Conservation (phyloP, 2,797 vertebrate species). For the Nasua narica region DNA sequence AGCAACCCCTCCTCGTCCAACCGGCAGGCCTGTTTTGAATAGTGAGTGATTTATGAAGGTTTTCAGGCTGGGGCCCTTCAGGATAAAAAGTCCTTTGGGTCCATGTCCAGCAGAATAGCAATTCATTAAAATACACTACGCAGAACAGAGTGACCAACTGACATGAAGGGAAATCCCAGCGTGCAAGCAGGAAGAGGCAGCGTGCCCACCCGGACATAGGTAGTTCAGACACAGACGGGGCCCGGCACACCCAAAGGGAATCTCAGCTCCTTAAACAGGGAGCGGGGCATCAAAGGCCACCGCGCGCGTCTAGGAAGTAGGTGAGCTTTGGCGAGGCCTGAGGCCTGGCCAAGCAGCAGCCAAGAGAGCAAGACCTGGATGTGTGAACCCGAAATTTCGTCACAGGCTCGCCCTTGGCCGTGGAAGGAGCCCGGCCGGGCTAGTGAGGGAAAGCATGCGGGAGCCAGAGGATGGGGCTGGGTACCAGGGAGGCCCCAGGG, state of each 20-base stretch:
- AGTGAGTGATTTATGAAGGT: slow-evolving; percentile 4
- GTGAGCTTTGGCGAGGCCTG: background rate
- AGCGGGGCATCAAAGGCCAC: background rate
- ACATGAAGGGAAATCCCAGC: background rate
- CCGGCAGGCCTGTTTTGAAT: background rate
- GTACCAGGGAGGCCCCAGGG: background rate
- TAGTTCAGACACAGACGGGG: background rate
- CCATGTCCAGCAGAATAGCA: slow-evolving; percentile 7
- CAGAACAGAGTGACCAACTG: background rate
- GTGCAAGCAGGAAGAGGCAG: background rate
- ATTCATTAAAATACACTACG: slow-evolving; percentile 55
- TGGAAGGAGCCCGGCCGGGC: background rate
- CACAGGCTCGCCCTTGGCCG: background rate
- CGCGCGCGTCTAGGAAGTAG: background rate
- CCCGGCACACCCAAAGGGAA: background rate
- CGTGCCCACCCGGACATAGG: background rate
- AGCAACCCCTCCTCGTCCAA: background rate
- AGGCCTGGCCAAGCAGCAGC: background rate
- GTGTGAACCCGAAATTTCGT: background rate
- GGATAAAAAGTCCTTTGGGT: slow-evolving; percentile 54
- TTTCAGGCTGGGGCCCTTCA: background rate
- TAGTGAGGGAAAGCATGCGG: background rate
- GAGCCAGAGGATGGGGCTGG: background rate
- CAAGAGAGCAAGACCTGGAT: background rate
- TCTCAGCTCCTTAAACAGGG: background rate